These are phyloP conservation scores for Volucella inanis DNA, from an alignment of 2,888 invertebrate genomes.

Conservation along the genomic window DNA sequence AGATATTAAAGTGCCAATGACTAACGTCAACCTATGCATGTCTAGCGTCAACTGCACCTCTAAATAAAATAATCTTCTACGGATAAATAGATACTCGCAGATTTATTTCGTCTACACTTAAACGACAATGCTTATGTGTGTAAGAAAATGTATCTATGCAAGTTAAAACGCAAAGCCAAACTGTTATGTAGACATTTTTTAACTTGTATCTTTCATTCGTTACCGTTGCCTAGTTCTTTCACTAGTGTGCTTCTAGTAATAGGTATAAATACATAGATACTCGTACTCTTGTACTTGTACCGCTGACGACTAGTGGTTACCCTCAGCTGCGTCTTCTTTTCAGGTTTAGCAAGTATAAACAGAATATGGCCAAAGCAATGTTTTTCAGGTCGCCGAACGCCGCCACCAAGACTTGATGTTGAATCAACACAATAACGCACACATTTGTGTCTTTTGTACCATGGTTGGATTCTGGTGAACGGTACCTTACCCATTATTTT, in stretches of 20 bases:
- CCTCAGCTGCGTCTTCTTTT: constrained; percentile 49
- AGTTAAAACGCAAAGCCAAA: constrained; percentile 24
- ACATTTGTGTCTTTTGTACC: not conserved
- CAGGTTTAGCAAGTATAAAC: constrained; percentile 45
- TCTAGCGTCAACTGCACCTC: constrained; percentile 54
- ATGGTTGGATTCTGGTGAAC: constrained; percentile 31
- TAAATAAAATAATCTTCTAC: constrained; percentile 37
- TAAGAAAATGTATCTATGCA: not conserved
- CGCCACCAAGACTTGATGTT: constrained; percentile 21
- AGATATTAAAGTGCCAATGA: constrained; percentile 55
- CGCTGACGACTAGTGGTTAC: constrained; percentile 18
- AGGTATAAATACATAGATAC: not conserved
- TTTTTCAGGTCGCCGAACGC: constrained; percentile 44
- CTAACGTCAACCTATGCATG: constrained; percentile 47
- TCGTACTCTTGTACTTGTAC: not conserved
- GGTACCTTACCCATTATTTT: constrained; percentile 48
- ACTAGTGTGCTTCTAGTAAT: not conserved
- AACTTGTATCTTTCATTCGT: constrained; percentile 40
- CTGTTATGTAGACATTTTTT: constrained; percentile 40
- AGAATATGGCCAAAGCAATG: constrained; percentile 40
- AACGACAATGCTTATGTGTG: not conserved
- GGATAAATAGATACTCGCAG: not conserved
- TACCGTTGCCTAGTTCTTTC: constrained; percentile 64
- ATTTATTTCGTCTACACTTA: too few relatives aligned
- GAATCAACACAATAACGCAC: constrained; percentile 53